Conservation (phyloP, 2,797 vertebrate genomes). For the Sus cebifrons region DNA sequence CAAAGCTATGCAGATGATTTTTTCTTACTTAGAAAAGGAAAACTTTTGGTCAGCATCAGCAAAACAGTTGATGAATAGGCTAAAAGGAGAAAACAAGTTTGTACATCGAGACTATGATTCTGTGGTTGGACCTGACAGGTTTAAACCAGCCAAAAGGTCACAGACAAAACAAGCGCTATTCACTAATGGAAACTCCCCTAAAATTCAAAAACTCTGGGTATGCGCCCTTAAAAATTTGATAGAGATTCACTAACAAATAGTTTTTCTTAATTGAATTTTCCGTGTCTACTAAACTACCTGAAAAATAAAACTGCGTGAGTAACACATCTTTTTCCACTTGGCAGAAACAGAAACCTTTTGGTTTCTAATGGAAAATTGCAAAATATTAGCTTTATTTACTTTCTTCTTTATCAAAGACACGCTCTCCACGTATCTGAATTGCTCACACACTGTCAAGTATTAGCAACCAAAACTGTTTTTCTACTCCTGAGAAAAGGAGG, state of each 20-base stretch:
- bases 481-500: not conserved
- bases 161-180: not conserved
- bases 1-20: not conserved
- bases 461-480: not conserved
- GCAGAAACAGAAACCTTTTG: slow-evolving; percentile 73
- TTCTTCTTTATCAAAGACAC: slow-evolving; percentile 68
- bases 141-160: slow-evolving; percentile 79
- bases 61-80: slow-evolving; percentile 37
- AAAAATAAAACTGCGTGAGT: slow-evolving; percentile 68
- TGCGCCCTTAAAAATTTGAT: slow-evolving; percentile 24
- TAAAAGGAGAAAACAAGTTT: slow-evolving; percentile 29
- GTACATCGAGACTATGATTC: slow-evolving; percentile 34
- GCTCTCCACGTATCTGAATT: not conserved
- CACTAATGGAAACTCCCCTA: slow-evolving; percentile 76
- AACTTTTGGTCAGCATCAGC: slow-evolving; percentile 74
- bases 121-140: slow-evolving; percentile 73
- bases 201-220: slow-evolving; percentile 59
- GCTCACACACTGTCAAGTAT: not conserved
- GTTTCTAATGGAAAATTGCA: slow-evolving; percentile 82
- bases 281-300: slow-evolving; percentile 50
- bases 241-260: slow-evolving; percentile 66
- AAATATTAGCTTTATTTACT: slow-evolving; percentile 72
- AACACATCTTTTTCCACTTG: slow-evolving; percentile 74
- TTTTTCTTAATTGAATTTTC: slow-evolving; percentile 79
- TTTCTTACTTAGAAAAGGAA: slow-evolving; percentile 71